Evolutionary conservation across 2,113 vertebrate species (phyloP), one percentile per base, ranked within the genome.

Genomic region (Ceuthmochares aereus): DNA sequence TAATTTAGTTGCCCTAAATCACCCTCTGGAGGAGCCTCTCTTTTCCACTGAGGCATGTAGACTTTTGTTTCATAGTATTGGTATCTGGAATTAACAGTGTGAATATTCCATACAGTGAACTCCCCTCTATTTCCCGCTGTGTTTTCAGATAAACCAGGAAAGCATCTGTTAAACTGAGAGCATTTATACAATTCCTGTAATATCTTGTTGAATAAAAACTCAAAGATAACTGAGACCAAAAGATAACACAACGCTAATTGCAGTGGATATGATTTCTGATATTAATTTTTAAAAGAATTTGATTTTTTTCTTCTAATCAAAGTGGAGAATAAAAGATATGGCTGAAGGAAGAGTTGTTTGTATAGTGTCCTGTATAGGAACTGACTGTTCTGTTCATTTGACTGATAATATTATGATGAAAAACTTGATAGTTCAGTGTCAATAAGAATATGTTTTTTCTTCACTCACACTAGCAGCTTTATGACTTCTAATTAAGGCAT

Each of bases 1-100:
- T 93, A 84, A 93, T 97, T 89, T 84, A 32, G 30, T 74, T 78
- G n/a, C 36, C 52, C 68, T 70, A 75, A 89, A 93, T 95, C 68
- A 93, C 86, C 18, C 72, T 88, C 86, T 84, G 83, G 88, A 95
- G 88, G 30, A 76, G 18, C 7, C 13, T 51, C 47, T 86, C 63
- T 85, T 22, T 62, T 66, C 79, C 37, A 10, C 68, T 54, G 43
- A 58, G 74, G 63, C 62, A 78, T 25, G 64, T 49, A 73, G 67
- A 34, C 42, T 30, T 59, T 62, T 80, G 42, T 63, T 95, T 89
- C 68, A 36, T 93, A 86, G 74, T 86, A 63, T 15, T 92, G 37
- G 34, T 84, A 56, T 67, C 32, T 86, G 55, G 59, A 95, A 86
- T 77, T 74, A 62, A 52, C 62, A 83, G 42, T 37, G 45, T 32